Evolutionary conservation across 2,113 vertebrate genomes (phyloP).

Genomic region (Neoarius graeffei): DNA sequence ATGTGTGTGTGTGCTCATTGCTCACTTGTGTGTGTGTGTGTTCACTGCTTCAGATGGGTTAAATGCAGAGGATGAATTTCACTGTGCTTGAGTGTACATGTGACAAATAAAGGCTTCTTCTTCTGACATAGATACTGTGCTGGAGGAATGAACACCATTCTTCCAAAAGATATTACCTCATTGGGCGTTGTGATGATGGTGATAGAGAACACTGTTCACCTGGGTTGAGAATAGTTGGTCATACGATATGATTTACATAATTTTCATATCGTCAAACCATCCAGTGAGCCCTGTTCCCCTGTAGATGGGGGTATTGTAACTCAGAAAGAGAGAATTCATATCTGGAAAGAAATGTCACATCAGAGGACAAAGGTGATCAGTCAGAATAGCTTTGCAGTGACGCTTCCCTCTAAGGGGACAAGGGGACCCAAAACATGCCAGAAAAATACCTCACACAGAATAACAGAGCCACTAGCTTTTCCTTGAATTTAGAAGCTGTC

Average conservation of each 20-base stretch:
- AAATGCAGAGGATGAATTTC: too few species aligned
- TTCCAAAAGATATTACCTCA: neutral
- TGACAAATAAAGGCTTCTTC: too few species aligned
- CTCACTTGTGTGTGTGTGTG: too few species aligned
- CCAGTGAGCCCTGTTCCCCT: neutral
- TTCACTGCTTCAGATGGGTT: too few species aligned
- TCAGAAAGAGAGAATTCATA: neutral
- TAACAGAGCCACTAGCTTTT: neutral
- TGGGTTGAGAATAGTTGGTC: neutral
- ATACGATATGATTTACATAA: neutral
- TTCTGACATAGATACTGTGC: neutral
- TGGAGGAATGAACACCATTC: neutral
- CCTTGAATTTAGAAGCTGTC: too few species aligned
- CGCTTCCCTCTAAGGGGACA: neutral
- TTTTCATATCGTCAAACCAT: neutral
- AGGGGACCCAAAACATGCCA: constrained; percentile 1
- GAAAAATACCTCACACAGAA: neutral
- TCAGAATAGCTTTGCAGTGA: neutral
- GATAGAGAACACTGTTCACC: neutral
- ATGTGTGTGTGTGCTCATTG: too few species aligned
- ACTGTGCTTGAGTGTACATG: too few species aligned
- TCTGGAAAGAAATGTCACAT: neutral
- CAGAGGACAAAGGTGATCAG: neutral
- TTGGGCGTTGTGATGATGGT: neutral
- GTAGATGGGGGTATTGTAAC: neutral